Conservation (phyloP, 2,888 invertebrate species). For the Aphrophora alni region DNA sequence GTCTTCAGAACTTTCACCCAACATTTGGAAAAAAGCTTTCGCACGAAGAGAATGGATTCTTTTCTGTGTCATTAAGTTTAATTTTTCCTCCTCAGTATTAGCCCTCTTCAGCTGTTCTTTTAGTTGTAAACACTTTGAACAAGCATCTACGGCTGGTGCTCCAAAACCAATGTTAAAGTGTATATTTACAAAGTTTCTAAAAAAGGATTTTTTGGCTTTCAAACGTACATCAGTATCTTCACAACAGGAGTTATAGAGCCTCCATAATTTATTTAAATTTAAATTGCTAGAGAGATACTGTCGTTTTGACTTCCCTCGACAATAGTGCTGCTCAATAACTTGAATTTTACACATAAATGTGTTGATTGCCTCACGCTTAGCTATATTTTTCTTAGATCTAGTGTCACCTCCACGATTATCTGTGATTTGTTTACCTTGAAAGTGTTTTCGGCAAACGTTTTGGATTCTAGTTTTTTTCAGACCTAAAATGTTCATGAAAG, state of each 20-base stretch:
- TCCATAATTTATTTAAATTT: no score
- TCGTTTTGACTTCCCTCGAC: conserved; percentile 14
- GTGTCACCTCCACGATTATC: conserved; percentile 22
- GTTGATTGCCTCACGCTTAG: conserved; percentile 23
- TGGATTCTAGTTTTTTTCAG: conserved; percentile 24
- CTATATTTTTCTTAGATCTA: neutral
- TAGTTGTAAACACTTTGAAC: neutral
- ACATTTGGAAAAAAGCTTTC: neutral
- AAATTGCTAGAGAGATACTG: conserved; percentile 21
- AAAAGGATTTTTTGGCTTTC: no score
- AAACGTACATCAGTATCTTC: no score
- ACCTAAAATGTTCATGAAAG: conserved; percentile 14
- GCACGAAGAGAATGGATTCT: neutral
- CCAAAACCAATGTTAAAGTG: conserved; percentile 11
- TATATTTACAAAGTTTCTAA: no score
- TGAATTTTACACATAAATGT: conserved; percentile 19
- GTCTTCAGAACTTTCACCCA: conserved; percentile 10
- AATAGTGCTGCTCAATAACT: conserved; percentile 23
- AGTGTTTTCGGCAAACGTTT: conserved; percentile 18
- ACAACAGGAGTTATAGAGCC: no score
- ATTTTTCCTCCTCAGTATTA: neutral
- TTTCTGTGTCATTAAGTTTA: neutral
- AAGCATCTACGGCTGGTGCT: neutral
- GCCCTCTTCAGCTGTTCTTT: no score
- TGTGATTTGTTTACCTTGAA: conserved; percentile 13